Conservation (phyloP, 1,140 invertebrate genomes). For the Drosophila auraria region DNA sequence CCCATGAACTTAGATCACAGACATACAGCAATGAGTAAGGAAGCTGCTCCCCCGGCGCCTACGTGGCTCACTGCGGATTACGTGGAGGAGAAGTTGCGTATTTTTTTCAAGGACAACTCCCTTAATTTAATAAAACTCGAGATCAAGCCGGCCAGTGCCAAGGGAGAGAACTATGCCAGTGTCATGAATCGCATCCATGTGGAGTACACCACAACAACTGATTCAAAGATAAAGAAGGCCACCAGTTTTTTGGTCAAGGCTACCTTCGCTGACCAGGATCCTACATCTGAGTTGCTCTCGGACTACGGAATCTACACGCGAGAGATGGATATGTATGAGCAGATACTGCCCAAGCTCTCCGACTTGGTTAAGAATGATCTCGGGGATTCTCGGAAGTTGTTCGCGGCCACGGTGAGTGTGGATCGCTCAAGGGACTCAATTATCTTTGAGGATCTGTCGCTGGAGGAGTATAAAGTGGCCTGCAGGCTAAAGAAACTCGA, state of each 20-base stretch:
- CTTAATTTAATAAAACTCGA: slow-evolving; percentile 48
- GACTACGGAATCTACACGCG: slow-evolving; percentile 59
- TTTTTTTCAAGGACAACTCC: slow-evolving; percentile 48
- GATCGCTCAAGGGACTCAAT: slow-evolving; percentile 61
- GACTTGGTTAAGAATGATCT: slow-evolving; percentile 47
- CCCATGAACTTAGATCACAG: background rate
- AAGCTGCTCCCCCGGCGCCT: slow-evolving; percentile 15
- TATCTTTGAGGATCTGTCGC: slow-evolving; percentile 82
- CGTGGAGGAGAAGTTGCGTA: slow-evolving; percentile 51
- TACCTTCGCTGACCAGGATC: slow-evolving; percentile 54
- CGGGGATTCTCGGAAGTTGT: slow-evolving; percentile 61
- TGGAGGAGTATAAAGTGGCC: slow-evolving; percentile 85
- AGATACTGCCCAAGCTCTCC: slow-evolving; percentile 59
- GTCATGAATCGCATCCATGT: slow-evolving; percentile 66
- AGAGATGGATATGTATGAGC: slow-evolving; percentile 75
- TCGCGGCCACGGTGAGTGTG: slow-evolving; percentile 67
- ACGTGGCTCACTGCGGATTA: slow-evolving; percentile 68
- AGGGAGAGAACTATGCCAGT: slow-evolving; percentile 81
- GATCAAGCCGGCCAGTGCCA: slow-evolving; percentile 54
- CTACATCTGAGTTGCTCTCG: slow-evolving; percentile 40
- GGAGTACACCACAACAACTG: slow-evolving; percentile 16
- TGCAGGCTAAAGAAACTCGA: slow-evolving; percentile 86
- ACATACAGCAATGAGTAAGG: slow-evolving; percentile 26
- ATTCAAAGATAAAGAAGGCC: slow-evolving; percentile 4
- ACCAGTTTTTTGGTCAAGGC: slow-evolving; percentile 66